phyloP scores from a whole-genome alignment of 2,113 vertebrate species.

The Grallaria varia region DNA sequence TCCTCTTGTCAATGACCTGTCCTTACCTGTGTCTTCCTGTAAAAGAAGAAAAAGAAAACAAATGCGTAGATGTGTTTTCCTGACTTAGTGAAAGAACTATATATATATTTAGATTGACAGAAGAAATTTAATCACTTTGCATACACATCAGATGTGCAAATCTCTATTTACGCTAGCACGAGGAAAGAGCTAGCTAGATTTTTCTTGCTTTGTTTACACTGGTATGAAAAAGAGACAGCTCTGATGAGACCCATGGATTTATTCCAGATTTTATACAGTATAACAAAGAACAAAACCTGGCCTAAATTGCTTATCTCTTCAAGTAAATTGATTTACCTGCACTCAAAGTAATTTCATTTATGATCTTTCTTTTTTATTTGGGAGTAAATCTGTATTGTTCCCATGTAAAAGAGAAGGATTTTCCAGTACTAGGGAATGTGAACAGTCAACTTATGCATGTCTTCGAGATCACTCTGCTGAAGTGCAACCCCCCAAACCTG shows the following conservation, averaged over 20 bases:
- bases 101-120: neutral
- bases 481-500: neutral
- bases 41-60: neutral
- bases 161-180: neutral
- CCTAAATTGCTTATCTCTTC: neutral
- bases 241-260: neutral
- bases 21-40: neutral
- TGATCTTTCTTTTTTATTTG: neutral
- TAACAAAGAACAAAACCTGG: neutral
- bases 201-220: neutral
- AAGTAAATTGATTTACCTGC: neutral
- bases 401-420: neutral
- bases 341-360: neutral
- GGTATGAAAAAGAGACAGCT: neutral
- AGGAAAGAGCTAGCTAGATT: neutral
- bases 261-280: neutral
- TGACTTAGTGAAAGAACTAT: neutral
- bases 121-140: neutral
- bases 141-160: neutral
- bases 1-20: neutral
- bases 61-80: neutral
- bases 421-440: neutral
- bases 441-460: neutral
- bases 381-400: neutral
- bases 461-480: neutral